A percentile compares a stretch with the other conserved stretches of the same genome.
Conservation (phyloP, 2,797 vertebrate species). For the Bradypodion pumilum region DNA sequence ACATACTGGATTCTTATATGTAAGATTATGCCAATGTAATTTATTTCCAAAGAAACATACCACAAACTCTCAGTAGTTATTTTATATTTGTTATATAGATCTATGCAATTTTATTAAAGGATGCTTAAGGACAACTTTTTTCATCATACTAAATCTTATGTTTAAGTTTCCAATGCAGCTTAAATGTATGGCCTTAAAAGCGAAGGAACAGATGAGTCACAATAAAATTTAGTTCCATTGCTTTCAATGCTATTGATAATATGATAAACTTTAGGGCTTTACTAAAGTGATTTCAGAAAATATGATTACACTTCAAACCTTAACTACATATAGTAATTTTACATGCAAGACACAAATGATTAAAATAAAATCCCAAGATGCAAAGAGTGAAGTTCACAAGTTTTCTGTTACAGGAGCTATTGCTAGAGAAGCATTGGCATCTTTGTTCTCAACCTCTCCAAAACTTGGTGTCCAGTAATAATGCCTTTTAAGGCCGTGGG, state of each 20-base stretch:
- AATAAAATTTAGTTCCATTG: background rate
- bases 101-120: background rate
- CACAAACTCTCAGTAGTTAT: too few species aligned
- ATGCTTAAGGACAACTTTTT: background rate
- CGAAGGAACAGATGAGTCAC: background rate
- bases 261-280: background rate
- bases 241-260: background rate
- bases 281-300: background rate
- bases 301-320: background rate
- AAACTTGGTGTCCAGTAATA: conserved; percentile 79
- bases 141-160: background rate
- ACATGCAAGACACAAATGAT: background rate
- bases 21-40: background rate
- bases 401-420: conserved; percentile 49
- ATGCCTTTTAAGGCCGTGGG: conserved; percentile 78
- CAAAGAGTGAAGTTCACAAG: conserved; percentile 51
- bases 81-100: background rate
- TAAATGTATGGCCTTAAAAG: background rate
- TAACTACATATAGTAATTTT: background rate
- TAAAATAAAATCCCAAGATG: background rate
- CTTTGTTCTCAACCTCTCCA: background rate
- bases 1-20: background rate
- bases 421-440: conserved; percentile 71
- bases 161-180: background rate
- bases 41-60: background rate